Percentiles rank a stretch among this genome's conserved stretches.
Evolutionary conservation across 2,797 vertebrate genomes (phyloP).

Genomic region (Euphonia xanthogaster): DNA sequence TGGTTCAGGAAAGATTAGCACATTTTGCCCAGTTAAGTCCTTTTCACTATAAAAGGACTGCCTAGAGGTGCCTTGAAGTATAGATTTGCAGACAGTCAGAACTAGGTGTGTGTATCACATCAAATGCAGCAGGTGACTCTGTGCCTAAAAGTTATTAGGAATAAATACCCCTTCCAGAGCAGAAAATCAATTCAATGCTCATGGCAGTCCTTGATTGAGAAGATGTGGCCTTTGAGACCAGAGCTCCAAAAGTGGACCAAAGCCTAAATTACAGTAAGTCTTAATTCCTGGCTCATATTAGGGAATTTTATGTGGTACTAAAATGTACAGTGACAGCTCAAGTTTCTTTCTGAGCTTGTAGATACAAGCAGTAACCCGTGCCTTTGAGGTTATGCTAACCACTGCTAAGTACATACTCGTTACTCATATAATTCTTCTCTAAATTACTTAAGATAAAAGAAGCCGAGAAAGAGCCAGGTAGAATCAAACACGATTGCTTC

Average conservation of each 20-base stretch:
- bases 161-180: not conserved
- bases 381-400: not conserved
- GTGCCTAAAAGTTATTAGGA: not conserved
- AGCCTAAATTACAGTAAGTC: not conserved
- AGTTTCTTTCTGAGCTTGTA: not conserved
- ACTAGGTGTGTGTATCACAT: not conserved
- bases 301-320: not conserved
- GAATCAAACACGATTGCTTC: slow-evolving; percentile 21
- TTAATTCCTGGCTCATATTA: not conserved
- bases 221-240: not conserved
- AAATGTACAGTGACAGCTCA: not conserved
- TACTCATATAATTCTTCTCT: not conserved
- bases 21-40: slow-evolving; percentile 11
- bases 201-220: not conserved
- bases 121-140: not conserved
- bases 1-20: slow-evolving; percentile 11
- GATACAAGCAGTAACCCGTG: not conserved
- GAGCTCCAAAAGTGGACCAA: not conserved
- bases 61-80: not conserved
- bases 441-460: slow-evolving; percentile 42
- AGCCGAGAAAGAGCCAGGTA: not conserved
- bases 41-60: not conserved
- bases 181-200: not conserved
- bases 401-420: not conserved
- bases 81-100: not conserved